phyloP scores from a whole-genome alignment of 2,113 vertebrate species.

The Pimephales promelas region DNA sequence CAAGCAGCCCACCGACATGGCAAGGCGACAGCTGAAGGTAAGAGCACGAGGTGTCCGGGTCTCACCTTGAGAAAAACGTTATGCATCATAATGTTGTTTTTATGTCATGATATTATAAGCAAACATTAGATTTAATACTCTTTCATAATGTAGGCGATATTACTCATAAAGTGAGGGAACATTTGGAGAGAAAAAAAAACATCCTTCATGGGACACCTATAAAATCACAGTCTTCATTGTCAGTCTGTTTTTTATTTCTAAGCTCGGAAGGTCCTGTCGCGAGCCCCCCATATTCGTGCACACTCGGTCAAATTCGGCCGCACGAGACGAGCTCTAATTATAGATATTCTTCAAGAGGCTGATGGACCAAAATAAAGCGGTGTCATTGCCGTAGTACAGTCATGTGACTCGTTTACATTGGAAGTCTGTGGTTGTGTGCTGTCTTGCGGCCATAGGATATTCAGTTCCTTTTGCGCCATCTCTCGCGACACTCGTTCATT shows the following conservation, averaged over 20 bases:
- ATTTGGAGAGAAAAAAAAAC: conserved; percentile 39
- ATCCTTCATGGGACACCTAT: conserved; percentile 48
- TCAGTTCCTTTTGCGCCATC: conserved; percentile 66
- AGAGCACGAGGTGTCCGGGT: conserved; percentile 50
- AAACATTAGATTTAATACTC: not conserved
- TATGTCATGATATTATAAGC: not conserved
- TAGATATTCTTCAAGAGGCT: conserved; percentile 34
- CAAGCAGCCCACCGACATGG: conserved; percentile 98
- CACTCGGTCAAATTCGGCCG: conserved; percentile 19
- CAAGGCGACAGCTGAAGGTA: conserved; percentile 98
- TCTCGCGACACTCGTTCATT: conserved; percentile 68
- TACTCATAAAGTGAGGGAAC: not conserved
- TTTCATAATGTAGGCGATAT: not conserved
- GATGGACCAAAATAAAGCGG: conserved; percentile 62
- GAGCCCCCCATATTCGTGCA: conserved; percentile 13
- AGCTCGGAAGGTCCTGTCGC: conserved; percentile 1
- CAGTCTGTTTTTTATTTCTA: not conserved
- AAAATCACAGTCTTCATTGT: conserved; percentile 32
- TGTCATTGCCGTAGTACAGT: conserved; percentile 63
- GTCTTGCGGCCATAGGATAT: conserved; percentile 49
- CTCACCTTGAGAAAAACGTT: conserved; percentile 66
- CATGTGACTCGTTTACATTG: conserved; percentile 53
- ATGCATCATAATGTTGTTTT: not conserved
- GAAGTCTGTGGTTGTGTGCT: conserved; percentile 46
- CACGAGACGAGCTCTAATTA: conserved; percentile 34